Evolutionary conservation across 2,888 invertebrate species (phyloP), one percentile per base, ranked within the genome.

Genomic region (Tupiocoris notatus): DNA sequence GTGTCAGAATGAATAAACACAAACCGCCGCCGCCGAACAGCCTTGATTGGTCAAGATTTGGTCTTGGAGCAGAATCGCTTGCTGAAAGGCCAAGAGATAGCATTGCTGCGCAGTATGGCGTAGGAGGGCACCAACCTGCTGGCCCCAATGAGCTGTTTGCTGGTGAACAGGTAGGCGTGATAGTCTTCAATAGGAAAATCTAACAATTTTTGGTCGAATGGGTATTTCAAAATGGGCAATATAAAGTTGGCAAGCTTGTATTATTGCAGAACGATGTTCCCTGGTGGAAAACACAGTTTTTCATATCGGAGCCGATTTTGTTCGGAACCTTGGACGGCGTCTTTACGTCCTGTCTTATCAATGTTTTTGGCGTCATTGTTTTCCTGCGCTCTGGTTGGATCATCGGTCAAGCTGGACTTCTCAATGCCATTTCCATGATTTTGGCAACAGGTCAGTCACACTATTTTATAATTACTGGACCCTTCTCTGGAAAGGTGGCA

Each of bases 281-380:
- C 68, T 97, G 96, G 96, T 97, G 96, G 96, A 94, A 95, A 85
- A 92, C 95, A 25, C 96, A 96, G 83, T 96, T 98, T 85, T 96
- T 98, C 83, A 92, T 98, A 85, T 95, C 95, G 39, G 95, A 97
- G 84, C 96, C 96, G 54, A 93, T 97, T 73, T 86, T 97, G 70
- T 98, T 98, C 86, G 97, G 98, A 16, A 96, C 96, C 0, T 98
- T 95, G 95, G 98, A 98, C 85, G 98, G 98, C 79, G 98, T 98
- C 6, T 98, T 97, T 84, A 96, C 97, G 75, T 96, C 97, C 70
- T 97, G 96, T 83, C 90, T 98, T 82, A 96, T 98, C 83, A 98
- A 98, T 85, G 95, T 98, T 77, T 96, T 98, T 86, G 97, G 98
- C 82, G 97, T 98, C 0, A 96, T 98, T 84, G 96, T 98, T 78